These are phyloP conservation scores for Argynnis bischoffii DNA, from an alignment of 2,888 invertebrate genomes.

Conservation along the genomic window DNA sequence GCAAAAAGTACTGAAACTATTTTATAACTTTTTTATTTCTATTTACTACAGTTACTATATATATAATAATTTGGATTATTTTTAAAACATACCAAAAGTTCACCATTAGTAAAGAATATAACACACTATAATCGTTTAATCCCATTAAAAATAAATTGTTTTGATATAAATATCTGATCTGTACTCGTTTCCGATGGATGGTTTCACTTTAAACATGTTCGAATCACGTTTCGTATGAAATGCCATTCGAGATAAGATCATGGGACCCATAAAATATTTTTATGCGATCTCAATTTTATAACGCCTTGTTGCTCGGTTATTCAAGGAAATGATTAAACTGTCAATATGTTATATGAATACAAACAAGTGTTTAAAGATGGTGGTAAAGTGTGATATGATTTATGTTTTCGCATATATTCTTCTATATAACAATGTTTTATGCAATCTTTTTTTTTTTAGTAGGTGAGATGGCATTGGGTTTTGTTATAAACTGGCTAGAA, in stretches of 20 bases:
- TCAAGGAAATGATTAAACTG: constrained; percentile 22
- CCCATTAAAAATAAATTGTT: constrained; percentile 6
- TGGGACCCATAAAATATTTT: constrained; percentile 32
- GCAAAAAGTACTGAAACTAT: no score
- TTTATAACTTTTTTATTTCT: no score
- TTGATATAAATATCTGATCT: constrained; percentile 5
- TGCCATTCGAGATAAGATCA: constrained; percentile 38
- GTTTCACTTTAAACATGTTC: constrained; percentile 32
- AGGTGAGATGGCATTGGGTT: no score
- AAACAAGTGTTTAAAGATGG: constrained; percentile 4
- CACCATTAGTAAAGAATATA: no score
- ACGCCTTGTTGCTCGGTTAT: constrained; percentile 23
- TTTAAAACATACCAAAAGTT: no score
- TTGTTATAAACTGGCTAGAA: no score
- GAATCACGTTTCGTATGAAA: constrained; percentile 34
- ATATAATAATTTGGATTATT: no score
- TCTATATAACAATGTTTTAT: constrained; percentile 4
- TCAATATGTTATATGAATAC: constrained; percentile 18
- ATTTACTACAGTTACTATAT: no score
- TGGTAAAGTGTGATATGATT: constrained; percentile 12
- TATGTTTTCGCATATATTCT: constrained; percentile 1
- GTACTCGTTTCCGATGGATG: constrained; percentile 20
- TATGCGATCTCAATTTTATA: constrained; percentile 34
- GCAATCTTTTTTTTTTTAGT: neutral
- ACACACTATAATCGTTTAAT: neutral